Evolutionary conservation across 1,140 invertebrate species (phyloP), one percentile per base, ranked within the genome.

Genomic region (Zelostemma sp.): DNA sequence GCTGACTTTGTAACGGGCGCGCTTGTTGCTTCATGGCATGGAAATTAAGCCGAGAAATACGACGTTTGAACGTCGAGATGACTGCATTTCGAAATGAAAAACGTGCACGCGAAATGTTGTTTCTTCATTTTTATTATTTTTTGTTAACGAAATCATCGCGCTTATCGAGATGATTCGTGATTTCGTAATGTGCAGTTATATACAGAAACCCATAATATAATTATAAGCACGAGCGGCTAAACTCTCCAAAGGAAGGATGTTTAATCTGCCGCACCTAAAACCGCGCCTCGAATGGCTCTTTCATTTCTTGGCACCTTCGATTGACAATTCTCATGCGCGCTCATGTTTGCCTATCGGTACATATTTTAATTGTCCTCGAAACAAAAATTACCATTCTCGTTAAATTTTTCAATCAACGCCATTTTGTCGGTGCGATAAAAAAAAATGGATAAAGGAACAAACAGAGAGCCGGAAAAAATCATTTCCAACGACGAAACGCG

Each of bases 261-360:
- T 84, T 84, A 81, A 80, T 60, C 66, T 75, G 78, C 76, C 78
- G 71, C 78, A 57, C 78, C 78, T 80, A 79, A n/a, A 75, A 77
- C 78, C 80, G 76, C 77, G 74, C 79, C 74, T 76, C 77, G 41
- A 66, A 55, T 65, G 60, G 56, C 66, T 78, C 69, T 74, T 65
- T 81, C 67, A 71, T 73, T 79, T 69, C 76, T 80, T 80, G 75
- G 67, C 80, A 81, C 74, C 78, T 77, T 76, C 77, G 78, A 84
- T 84, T 84, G 82, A 84, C 82, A 84, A 80, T 83, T 84, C 82
- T 81, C 82, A 83, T 73, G 73, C 73, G 60, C 60, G 64, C 50
- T 64, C 48, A 54, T 73, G 62, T 73, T 73, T 73, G 57, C 35
- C 33, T 69, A 65, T 69, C 68, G 55, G 61, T 71, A 71, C 64